Conservation (phyloP, 1,140 invertebrate species). For the Drosophila subobscura region DNA sequence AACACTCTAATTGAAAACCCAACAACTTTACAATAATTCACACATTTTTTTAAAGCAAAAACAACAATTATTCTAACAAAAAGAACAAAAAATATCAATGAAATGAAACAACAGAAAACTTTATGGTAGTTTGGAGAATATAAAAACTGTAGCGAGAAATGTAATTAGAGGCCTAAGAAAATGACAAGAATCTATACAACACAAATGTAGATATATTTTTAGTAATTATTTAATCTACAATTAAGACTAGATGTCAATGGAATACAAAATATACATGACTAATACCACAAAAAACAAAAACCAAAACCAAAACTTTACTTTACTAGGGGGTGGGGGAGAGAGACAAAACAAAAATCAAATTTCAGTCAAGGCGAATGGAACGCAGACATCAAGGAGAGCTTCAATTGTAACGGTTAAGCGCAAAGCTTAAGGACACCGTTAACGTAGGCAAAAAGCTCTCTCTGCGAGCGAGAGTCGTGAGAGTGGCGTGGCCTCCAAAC, state of each 20-base stretch:
- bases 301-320: neutral
- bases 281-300: slow-evolving; percentile 20
- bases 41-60: slow-evolving; percentile 54
- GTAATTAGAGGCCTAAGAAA: slow-evolving; percentile 54
- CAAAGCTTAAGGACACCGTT: slow-evolving; percentile 54
- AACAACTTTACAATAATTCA: slow-evolving; percentile 49
- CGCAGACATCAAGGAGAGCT: slow-evolving; percentile 2
- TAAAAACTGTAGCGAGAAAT: slow-evolving; percentile 45
- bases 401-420: slow-evolving; percentile 42
- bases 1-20: slow-evolving; percentile 28
- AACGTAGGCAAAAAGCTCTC: slow-evolving; percentile 51
- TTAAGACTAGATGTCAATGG: slow-evolving; percentile 72
- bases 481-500: slow-evolving; percentile 20
- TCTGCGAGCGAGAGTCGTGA: slow-evolving; percentile 7
- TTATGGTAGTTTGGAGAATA: slow-evolving; percentile 43
- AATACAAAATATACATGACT: slow-evolving; percentile 51
- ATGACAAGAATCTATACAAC: slow-evolving; percentile 3
- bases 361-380: slow-evolving; percentile 9
- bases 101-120: slow-evolving; percentile 7
- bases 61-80: slow-evolving; percentile 34
- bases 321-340: too few relatives aligned
- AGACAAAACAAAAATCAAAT: slow-evolving; percentile 14
- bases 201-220: slow-evolving; percentile 59
- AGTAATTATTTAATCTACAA: slow-evolving; percentile 57
- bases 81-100: slow-evolving; percentile 37